These are phyloP conservation scores for Chaetorhynchus papuensis DNA, from an alignment of 2,113 vertebrate species.

Conservation along the genomic window DNA sequence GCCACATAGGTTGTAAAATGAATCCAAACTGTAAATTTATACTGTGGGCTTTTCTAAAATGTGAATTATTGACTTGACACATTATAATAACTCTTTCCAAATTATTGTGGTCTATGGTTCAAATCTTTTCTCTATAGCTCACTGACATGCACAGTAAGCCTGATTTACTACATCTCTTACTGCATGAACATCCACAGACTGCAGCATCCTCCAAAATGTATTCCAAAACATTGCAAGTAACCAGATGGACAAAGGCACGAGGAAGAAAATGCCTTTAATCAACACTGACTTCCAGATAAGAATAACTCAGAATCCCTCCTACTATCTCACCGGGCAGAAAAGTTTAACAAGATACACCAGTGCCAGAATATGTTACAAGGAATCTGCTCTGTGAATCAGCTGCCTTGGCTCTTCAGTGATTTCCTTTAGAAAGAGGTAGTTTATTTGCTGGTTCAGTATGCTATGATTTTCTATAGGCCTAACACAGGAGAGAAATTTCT, in stretches of 20 bases:
- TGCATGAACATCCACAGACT: neutral
- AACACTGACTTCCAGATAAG: neutral
- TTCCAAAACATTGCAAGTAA: neutral
- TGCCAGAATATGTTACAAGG: neutral
- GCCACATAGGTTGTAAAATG: constrained; percentile 54
- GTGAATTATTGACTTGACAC: constrained; percentile 50
- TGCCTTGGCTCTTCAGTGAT: neutral
- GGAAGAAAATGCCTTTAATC: neutral
- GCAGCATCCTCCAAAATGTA: neutral
- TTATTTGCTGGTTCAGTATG: neutral
- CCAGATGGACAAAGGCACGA: neutral
- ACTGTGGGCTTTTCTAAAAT: constrained; percentile 52
- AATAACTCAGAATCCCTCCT: neutral
- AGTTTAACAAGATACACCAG: neutral
- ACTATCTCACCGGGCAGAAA: neutral
- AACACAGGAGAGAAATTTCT: neutral
- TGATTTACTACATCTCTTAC: neutral
- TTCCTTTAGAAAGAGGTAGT: neutral
- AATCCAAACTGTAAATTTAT: constrained; percentile 58
- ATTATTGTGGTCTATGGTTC: constrained; percentile 34
- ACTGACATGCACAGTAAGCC: constrained; percentile 23
- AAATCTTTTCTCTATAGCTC: constrained; percentile 29
- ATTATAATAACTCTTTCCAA: constrained; percentile 58
- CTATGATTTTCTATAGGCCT: neutral
- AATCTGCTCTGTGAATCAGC: neutral